Evolutionary conservation across 2,888 invertebrate genomes (phyloP).

Genomic region (Lepidocyrtinus sp.): DNA sequence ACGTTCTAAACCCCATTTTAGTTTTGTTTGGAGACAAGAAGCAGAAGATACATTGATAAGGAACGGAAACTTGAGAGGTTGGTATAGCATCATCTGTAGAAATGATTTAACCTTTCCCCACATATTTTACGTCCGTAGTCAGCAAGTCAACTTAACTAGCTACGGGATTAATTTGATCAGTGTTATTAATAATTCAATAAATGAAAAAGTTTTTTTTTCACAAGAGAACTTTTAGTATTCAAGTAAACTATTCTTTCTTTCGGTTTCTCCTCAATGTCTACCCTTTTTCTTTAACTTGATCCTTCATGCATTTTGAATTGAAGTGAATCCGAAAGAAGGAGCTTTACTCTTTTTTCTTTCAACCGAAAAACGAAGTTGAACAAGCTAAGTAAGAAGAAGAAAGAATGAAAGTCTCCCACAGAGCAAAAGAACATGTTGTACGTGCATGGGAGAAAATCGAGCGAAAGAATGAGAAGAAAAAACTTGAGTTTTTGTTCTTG

Average conservation of each 20-base stretch:
- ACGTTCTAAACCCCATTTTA: no score
- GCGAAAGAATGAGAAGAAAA: no score
- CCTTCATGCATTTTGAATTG: slow-evolving; percentile 46
- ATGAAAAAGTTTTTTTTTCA: slow-evolving; percentile 41
- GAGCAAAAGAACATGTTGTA: slow-evolving; percentile 14
- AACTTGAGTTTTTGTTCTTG: slow-evolving; percentile 16
- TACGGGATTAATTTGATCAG: slow-evolving; percentile 41
- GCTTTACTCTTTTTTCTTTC: slow-evolving; percentile 25
- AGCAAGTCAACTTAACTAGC: slow-evolving; percentile 18
- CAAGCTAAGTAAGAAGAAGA: background rate
- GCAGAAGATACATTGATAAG: background rate
- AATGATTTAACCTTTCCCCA: background rate
- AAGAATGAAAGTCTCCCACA: slow-evolving; percentile 16
- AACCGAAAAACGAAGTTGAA: background rate
- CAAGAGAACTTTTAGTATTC: slow-evolving; percentile 20
- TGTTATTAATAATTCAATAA: slow-evolving; percentile 48
- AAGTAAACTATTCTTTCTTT: slow-evolving; percentile 25
- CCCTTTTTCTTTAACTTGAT: slow-evolving; percentile 22
- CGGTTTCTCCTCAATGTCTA: slow-evolving; percentile 7
- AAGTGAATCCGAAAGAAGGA: slow-evolving; percentile 14
- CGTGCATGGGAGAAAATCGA: slow-evolving; percentile 14
- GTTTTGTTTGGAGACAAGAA: no score
- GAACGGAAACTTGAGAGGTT: no score
- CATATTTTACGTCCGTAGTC: slow-evolving; percentile 7
- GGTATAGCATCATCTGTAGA: background rate